phyloP scores from a whole-genome alignment of 1,140 invertebrate species.

The Philopotamus ludificatus region DNA sequence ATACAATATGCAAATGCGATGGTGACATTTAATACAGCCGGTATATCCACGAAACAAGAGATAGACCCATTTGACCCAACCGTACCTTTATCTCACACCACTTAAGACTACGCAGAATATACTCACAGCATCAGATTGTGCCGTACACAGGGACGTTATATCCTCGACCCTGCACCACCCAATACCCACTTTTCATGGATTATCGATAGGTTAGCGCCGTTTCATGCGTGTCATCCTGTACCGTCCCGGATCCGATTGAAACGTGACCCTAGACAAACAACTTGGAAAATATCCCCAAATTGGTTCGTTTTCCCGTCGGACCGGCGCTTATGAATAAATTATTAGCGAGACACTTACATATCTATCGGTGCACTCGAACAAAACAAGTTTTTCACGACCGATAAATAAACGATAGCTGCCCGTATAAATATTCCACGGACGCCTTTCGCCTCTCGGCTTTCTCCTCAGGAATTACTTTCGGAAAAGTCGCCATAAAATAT shows the following conservation, averaged over 20 bases:
- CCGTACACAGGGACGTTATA: neutral
- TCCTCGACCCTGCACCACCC: neutral
- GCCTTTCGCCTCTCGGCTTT: neutral
- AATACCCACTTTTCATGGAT: neutral
- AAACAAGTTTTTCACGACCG: constrained; percentile 20
- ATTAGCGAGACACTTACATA: constrained; percentile 20
- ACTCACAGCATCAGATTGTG: neutral
- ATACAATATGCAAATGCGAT: too few species aligned
- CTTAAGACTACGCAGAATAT: too few species aligned
- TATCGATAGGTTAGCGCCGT: neutral
- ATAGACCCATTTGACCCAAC: too few species aligned
- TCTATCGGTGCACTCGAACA: constrained; percentile 19
- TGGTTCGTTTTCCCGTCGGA: constrained; percentile 11
- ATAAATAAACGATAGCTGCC: constrained; percentile 16
- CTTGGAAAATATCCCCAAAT: neutral
- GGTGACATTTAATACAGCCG: too few species aligned
- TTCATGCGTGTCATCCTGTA: too few species aligned
- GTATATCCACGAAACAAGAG: too few species aligned
- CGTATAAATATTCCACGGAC: neutral
- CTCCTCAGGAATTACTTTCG: neutral
- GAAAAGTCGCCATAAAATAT: neutral
- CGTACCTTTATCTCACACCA: too few species aligned
- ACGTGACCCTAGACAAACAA: neutral
- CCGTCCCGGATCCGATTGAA: neutral
- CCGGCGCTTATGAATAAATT: constrained; percentile 20